Evolutionary conservation across 2,888 invertebrate genomes (phyloP), one percentile per base, ranked within the genome.

Genomic region (Neelides folsomi): DNA sequence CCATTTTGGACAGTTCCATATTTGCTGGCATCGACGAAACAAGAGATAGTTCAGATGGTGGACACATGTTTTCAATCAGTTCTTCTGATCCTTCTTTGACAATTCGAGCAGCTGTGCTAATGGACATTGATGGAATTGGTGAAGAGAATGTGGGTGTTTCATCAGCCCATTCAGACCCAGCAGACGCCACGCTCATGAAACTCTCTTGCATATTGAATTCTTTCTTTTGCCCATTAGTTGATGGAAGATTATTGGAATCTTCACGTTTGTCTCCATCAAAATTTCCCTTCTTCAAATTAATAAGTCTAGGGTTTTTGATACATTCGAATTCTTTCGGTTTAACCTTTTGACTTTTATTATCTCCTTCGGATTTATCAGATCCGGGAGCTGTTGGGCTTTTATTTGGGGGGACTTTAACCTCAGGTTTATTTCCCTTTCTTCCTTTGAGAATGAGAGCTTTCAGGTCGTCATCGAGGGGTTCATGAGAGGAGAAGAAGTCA

Each of bases 151-250:
- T 57, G 1, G 58, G 54, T 4, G 59, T 62, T 39, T 64, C 62
- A 47, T 64, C 62, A 38, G 58, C 57, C 64, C 64, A 64, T 34
- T 61, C 61, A 13, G 61, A 59, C 9, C 59, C 59, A 12, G 57
- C 15, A 0, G 57, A 59, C 12, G 53, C 41, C 9, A 42, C 42
- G 35, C 49, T 49, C n/a, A 34, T 39, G 9, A 34, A 27, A 20
- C 48, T 48, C 37, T 40, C 13, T n/a, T 48, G 40, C 8, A 42
- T 42, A 18, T 42, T 42, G 5, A 15, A 42, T 15, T 3, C 5
- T 5, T 27, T 27, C 27, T 27, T 27, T 27, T 3, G 27, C 4
- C 27, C 27, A 27, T 7, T 27, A 3, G 27, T 5, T 27, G 27
- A 27, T 5, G 27, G 7, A 27, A 27, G 27, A 7, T 7, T 7